Evolutionary conservation across 2,113 vertebrate species (phyloP).

Genomic region (Ptychochromis oligacanthus): DNA sequence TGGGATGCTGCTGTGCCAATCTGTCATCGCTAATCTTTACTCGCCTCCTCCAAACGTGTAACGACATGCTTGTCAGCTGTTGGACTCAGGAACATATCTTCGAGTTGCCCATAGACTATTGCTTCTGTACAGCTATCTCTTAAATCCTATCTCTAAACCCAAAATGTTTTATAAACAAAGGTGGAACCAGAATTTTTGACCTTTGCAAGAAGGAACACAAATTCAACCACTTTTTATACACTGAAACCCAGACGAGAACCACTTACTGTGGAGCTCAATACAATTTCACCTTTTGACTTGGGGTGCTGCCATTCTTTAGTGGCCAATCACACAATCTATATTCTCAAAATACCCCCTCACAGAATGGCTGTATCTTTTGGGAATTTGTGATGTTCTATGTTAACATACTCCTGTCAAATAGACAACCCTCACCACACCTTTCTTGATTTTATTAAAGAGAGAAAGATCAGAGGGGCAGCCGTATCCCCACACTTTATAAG

Average conservation of each 20-base stretch:
- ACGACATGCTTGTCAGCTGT: conserved; percentile 42
- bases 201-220: not conserved
- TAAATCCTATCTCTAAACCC: not conserved
- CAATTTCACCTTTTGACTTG: conserved; percentile 4
- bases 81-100: conserved; percentile 21
- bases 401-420: conserved; percentile 65
- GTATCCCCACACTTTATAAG: conserved; percentile 67
- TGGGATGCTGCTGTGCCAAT: conserved; percentile 57
- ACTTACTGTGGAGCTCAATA: not conserved
- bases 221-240: not conserved
- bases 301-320: not conserved
- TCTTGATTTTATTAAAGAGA: conserved; percentile 66
- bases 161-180: not conserved
- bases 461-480: conserved; percentile 70
- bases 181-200: not conserved
- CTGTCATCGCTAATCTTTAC: conserved; percentile 65
- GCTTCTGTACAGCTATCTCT: not conserved
- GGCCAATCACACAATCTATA: not conserved
- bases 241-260: not conserved
- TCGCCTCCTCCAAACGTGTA: conserved; percentile 50
- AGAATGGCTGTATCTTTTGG: conserved; percentile 12
- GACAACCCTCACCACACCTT: conserved; percentile 3
- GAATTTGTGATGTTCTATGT: conserved; percentile 52
- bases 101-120: conserved; percentile 6
- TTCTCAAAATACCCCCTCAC: conserved; percentile 5